Base-by-base conservation (phyloP, 2,797 vertebrate species). In the Gymnoscopelus braueri region DNA sequence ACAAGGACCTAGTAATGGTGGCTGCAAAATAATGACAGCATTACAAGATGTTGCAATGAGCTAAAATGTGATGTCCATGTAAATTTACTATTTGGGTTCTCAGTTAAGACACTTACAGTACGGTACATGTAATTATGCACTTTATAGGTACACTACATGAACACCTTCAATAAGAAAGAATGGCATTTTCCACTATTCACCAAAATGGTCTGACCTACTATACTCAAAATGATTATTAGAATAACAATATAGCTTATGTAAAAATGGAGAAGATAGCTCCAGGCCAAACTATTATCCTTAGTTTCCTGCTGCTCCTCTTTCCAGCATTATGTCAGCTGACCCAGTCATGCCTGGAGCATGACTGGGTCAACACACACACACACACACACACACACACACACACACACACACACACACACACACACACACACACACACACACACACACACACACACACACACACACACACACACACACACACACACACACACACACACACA, bases 391-490 rank as follows among this genome's bases (percentile, higher is more conserved):
- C n/a, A 62, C 44, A 70, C 4, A 58, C 4, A 2, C 1, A 12
- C 13, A 7, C 49, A 74, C 35, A 65, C 11, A 71, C 56, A 71
- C 35, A 2, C 52, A 32, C 56, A 67, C 56, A 39, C 13, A 50
- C 48, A 26, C 54, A 52, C 11, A n/a, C 54, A 11, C 13, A 39
- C 19, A 85, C 71, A 52, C 76, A 67, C 51, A 69, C 69, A 49
- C 76, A 68, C 75, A 80, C 72, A 72, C 32, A 35, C 32, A 35
- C 32, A 19, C 74, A 73, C 61, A 75, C 65, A 59, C 39, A 67
- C 48, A 66, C 11, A 44, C 60, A 19, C 74, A 73, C 63, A 75
- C 67, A 60, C 35, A 69, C 50, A 66, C 10, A 44, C 69, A 53
- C 19, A 24, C 50, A 26, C 54, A 39, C 65, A 65, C 47, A 54